These are phyloP conservation scores for Hirudinaria manillensis DNA, from an alignment of 2,888 invertebrate species.

Conservation along the genomic window DNA sequence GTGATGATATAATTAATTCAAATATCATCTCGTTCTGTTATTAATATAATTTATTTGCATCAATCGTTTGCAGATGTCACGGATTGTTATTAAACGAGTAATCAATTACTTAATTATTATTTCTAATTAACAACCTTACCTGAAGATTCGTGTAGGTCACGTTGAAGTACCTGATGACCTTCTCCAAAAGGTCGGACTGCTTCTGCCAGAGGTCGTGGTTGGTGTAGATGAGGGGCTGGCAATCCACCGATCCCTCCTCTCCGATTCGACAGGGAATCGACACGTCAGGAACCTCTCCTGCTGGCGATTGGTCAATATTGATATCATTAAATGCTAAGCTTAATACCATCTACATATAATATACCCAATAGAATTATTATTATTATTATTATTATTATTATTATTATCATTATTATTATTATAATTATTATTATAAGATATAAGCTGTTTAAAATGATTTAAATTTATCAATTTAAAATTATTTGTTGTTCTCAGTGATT, in stretches of 20 bases:
- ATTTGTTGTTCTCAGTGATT: not conserved
- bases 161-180: conserved; percentile 16
- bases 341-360: not conserved
- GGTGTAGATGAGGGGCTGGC: conserved; percentile 25
- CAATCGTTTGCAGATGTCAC: too few species aligned
- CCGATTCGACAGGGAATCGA: conserved; percentile 13
- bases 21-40: too few species aligned
- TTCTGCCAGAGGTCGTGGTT: conserved; percentile 18
- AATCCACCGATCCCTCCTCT: conserved; percentile 17
- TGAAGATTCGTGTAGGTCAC: not conserved
- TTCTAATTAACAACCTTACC: too few species aligned
- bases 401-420: too few species aligned
- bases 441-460: too few species aligned
- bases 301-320: not conserved
- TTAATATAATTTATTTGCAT: too few species aligned
- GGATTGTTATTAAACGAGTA: too few species aligned
- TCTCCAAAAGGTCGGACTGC: conserved; percentile 19
- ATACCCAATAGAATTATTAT: too few species aligned
- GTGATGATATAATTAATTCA: too few species aligned
- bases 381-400: too few species aligned
- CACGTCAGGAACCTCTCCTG: not conserved
- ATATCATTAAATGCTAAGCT: not conserved
- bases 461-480: not conserved
- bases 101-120: too few species aligned
- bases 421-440: too few species aligned